Percentiles rank a stretch among this genome's conserved stretches.
Conservation (phyloP, 2,797 vertebrate species). For the Periophthalmus magnuspinnatus region DNA sequence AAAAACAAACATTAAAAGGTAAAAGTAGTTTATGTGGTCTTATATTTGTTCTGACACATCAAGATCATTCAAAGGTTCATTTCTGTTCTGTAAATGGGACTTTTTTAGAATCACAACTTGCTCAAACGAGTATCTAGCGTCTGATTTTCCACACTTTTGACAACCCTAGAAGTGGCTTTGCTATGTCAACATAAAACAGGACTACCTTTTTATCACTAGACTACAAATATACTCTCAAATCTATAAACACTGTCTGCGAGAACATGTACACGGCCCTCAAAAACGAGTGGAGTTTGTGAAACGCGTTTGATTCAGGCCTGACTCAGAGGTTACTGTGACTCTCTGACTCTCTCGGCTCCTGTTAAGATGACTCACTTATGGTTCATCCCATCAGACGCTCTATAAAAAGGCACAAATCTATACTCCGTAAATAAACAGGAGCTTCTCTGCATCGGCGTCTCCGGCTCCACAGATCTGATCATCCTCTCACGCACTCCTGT, state of each 20-base stretch:
- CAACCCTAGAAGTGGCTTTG: too few relatives aligned
- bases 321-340: not conserved
- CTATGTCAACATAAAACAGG: not conserved
- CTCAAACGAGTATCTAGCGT: too few relatives aligned
- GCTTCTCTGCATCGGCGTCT: not conserved
- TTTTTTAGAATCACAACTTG: too few relatives aligned
- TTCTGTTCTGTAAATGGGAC: too few relatives aligned
- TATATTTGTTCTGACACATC: too few relatives aligned
- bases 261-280: constrained; percentile 7
- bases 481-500: not conserved
- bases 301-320: not conserved
- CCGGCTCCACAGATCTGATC: not conserved
- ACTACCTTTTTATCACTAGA: not conserved
- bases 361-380: constrained; percentile 1
- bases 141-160: too few relatives aligned
- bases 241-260: not conserved
- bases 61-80: too few relatives aligned
- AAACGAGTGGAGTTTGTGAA: too few relatives aligned
- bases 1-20: too few relatives aligned
- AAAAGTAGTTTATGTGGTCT: too few relatives aligned
- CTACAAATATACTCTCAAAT: not conserved
- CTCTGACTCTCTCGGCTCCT: not conserved
- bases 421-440: constrained; percentile 17
- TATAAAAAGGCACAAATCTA: constrained; percentile 5
- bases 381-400: not conserved